These are phyloP conservation scores for Melanchra persicariae DNA, from an alignment of 2,888 invertebrate genomes.

Conservation along the genomic window DNA sequence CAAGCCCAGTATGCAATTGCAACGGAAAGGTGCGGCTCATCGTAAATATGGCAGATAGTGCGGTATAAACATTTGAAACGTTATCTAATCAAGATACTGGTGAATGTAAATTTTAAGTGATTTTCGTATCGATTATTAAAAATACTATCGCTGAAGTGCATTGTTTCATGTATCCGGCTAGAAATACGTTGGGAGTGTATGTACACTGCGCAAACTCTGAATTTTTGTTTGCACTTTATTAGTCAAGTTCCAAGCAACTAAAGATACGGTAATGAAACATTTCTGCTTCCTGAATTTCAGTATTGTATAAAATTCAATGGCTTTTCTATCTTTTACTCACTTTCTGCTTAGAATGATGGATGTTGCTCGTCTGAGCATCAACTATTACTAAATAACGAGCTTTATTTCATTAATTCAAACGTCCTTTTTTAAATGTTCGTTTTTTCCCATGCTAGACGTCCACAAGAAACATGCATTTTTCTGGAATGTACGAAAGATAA, in stretches of 20 bases:
- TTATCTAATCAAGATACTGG: slow-evolving; percentile 62
- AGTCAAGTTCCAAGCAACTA: not conserved
- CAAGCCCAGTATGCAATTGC: slow-evolving; percentile 51
- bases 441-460: too few relatives aligned
- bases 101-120: slow-evolving; percentile 46
- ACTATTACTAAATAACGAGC: not conserved
- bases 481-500: not conserved
- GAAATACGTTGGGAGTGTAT: not conserved
- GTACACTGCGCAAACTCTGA: not conserved
- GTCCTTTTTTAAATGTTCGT: not conserved
- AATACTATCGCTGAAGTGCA: slow-evolving; percentile 43
- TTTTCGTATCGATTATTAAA: slow-evolving; percentile 38
- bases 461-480: too few relatives aligned
- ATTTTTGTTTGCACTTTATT: not conserved
- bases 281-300: not conserved
- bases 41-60: slow-evolving; percentile 39
- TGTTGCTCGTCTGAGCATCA: not conserved
- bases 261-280: not conserved
- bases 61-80: slow-evolving; percentile 43
- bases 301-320: not conserved
- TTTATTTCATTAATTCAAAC: not conserved
- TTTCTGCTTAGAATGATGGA: not conserved
- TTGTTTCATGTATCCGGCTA: slow-evolving; percentile 11
- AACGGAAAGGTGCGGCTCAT: slow-evolving; percentile 52
- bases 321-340: not conserved